These are phyloP conservation scores for Drosophila subobscura DNA, from an alignment of 1,140 invertebrate species.

Conservation along the genomic window DNA sequence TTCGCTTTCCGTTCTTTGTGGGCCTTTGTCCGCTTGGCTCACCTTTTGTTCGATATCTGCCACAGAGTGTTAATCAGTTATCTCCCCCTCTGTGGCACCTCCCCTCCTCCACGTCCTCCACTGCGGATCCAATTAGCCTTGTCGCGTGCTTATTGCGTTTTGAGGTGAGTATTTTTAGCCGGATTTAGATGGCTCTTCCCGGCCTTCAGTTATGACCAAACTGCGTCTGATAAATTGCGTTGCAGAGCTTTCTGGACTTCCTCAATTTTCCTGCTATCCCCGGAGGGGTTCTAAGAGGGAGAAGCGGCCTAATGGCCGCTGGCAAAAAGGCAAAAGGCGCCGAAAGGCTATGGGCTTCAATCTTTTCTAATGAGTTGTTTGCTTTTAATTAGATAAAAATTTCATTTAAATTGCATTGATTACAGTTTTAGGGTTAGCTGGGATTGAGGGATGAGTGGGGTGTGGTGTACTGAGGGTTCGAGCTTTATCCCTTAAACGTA, in stretches of 20 bases:
- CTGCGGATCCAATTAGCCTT: slow-evolving; percentile 42
- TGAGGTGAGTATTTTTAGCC: slow-evolving; percentile 29
- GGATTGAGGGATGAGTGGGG: slow-evolving; percentile 9
- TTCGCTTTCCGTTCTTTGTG: slow-evolving; percentile 20
- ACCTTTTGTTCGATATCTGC: slow-evolving; percentile 49
- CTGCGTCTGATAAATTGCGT: slow-evolving; percentile 69
- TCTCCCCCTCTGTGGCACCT: background rate
- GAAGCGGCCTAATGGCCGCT: slow-evolving; percentile 10
- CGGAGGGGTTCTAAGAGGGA: no score
- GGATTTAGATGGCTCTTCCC: slow-evolving; percentile 11
- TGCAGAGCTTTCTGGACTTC: slow-evolving; percentile 42
- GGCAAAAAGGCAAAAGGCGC: slow-evolving; percentile 22
- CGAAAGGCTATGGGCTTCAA: slow-evolving; percentile 19
- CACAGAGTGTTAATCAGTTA: slow-evolving; percentile 56
- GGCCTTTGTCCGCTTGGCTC: slow-evolving; percentile 42
- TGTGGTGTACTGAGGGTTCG: background rate
- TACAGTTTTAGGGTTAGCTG: slow-evolving; percentile 12
- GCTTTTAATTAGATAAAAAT: slow-evolving; percentile 67
- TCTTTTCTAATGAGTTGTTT: slow-evolving; percentile 64
- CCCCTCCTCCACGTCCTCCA: no score
- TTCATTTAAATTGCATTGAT: slow-evolving; percentile 65
- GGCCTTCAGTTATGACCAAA: slow-evolving; percentile 49
- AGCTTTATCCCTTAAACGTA: slow-evolving; percentile 1
- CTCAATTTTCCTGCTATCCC: slow-evolving; percentile 23
- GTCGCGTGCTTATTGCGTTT: slow-evolving; percentile 68